Evolutionary conservation across 2,113 vertebrate species (phyloP).

Genomic region (Aythya baeri): DNA sequence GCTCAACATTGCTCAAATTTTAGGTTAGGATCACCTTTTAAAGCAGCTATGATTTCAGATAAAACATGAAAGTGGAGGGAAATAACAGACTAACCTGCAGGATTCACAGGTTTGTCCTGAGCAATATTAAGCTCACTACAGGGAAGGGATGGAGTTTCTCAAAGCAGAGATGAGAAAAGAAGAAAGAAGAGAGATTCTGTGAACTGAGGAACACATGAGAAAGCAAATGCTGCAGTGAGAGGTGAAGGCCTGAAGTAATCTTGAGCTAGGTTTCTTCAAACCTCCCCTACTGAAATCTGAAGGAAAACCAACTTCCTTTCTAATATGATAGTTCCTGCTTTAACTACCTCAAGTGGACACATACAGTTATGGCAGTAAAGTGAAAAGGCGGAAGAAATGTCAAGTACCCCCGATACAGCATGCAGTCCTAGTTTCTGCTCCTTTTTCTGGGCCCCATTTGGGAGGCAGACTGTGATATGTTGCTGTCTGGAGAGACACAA

Average conservation of each 20-base stretch:
- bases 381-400: not conserved
- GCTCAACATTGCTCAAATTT: not conserved
- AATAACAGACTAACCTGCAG: not conserved
- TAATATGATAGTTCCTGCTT: not conserved
- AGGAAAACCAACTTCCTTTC: not conserved
- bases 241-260: not conserved
- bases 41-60: not conserved
- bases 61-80: not conserved
- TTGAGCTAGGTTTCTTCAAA: not conserved
- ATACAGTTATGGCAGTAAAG: not conserved
- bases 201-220: not conserved
- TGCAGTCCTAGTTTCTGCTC: not conserved
- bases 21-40: not conserved
- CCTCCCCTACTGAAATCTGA: not conserved
- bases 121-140: not conserved
- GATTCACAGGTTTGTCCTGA: not conserved
- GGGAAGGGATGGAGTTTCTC: not conserved
- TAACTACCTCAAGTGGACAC: not conserved
- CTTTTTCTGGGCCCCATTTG: not conserved
- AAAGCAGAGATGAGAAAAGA: not conserved
- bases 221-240: not conserved
- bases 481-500: not conserved
- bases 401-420: fast-evolving
- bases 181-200: not conserved
- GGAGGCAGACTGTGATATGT: not conserved